These are phyloP conservation scores for Gallinago undulata DNA, from an alignment of 2,113 vertebrate genomes.

Conservation along the genomic window DNA sequence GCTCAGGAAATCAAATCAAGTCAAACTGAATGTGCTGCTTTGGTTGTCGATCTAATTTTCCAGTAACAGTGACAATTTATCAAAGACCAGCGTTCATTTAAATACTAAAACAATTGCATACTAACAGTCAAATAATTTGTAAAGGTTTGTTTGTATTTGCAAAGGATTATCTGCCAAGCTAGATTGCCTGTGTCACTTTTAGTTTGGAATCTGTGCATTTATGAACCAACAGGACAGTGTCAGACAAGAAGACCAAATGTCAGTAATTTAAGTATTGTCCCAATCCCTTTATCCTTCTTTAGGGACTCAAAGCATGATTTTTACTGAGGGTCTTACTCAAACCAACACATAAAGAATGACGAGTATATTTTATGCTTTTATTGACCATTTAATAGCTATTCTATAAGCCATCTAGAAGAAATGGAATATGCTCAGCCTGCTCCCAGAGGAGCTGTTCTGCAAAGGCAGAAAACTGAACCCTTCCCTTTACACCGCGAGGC, in stretches of 20 bases:
- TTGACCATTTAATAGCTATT: neutral
- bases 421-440: neutral
- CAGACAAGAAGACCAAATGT: neutral
- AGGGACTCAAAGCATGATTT: neutral
- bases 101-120: neutral
- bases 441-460: neutral
- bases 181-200: neutral
- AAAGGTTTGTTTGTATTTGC: neutral
- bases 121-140: neutral
- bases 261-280: neutral
- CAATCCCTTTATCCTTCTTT: neutral
- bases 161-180: neutral
- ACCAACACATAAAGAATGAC: neutral
- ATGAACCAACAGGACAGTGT: neutral
- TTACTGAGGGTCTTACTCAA: neutral
- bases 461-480: neutral
- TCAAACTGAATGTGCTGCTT: neutral
- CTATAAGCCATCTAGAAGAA: neutral
- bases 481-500: neutral
- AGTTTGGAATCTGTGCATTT: neutral
- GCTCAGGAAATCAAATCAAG: slow-evolving; percentile 14
- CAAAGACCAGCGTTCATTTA: neutral
- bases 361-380: neutral
- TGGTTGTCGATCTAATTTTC: neutral
- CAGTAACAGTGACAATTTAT: neutral